These are phyloP conservation scores for Zoroaster sp. DNA, from an alignment of 53 echinoderm and acorn worm genomes.

Conservation along the genomic window DNA sequence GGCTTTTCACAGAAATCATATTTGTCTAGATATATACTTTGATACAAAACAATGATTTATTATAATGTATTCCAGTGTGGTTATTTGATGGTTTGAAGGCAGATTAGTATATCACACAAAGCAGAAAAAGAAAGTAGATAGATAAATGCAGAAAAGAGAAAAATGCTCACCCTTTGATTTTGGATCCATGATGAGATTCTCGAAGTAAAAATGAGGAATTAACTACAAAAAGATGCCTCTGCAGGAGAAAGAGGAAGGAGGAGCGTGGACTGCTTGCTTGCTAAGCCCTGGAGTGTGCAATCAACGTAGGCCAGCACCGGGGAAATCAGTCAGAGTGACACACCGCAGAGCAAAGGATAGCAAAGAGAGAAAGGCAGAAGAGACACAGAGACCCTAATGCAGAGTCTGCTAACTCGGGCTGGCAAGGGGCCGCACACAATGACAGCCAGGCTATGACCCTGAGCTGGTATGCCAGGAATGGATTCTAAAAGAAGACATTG, in stretches of 20 bases:
- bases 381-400: not conserved
- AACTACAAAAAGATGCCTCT: not conserved
- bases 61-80: too few species aligned
- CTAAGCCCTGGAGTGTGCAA: not conserved
- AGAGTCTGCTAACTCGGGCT: not conserved
- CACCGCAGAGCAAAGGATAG: conserved; percentile 27
- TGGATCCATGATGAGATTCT: conserved; percentile 19
- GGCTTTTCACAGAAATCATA: too few species aligned
- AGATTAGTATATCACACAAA: not conserved
- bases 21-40: too few species aligned
- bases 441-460: conserved; percentile 1
- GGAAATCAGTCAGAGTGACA: not conserved
- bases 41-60: too few species aligned
- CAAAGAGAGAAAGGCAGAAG: conserved; percentile 1
- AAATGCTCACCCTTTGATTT: conserved; percentile 38
- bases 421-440: conserved; percentile 37
- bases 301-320: conserved; percentile 33
- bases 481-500: conserved; percentile 48
- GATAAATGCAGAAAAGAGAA: not conserved
- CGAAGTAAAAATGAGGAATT: not conserved
- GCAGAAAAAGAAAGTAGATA: not conserved
- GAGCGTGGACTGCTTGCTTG: conserved; percentile 5
- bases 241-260: not conserved
- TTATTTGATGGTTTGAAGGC: not conserved
- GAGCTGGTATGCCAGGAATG: conserved; percentile 44